Base-by-base conservation (phyloP, 30 jellyfish, hydroid and myxozoan genomes). In the Rhopilema esculentum region DNA sequence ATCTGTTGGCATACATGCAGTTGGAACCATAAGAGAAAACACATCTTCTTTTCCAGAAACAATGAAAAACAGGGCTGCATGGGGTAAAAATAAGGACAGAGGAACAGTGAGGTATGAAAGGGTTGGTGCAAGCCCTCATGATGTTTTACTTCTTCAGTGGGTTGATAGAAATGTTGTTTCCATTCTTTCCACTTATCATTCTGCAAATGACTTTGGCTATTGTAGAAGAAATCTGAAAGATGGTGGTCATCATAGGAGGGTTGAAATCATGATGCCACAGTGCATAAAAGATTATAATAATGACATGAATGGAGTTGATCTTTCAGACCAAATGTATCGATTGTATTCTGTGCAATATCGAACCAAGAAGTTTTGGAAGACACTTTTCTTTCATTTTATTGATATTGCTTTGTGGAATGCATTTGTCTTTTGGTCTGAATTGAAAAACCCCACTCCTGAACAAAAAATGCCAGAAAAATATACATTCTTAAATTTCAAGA, bases 261-360 rank as follows among this genome's bases (percentile, higher is more conserved):
- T 24, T 16, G 89, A 72, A 16, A 50, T 85, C 8, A 16, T 26
- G 29, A 53, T n/a, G n/a, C 57, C 95, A 12, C 16, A 61, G 62
- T 32, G 24, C 21, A 66, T 87, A 18, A 8, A 30, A n/a, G 85
- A 72, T 62, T 87, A 87, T 51, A 87, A 87, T 24, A 27, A 24
- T 2, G 64, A 65, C 8, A 87, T 75, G 95, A 74, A 74, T 52
- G 95, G 95, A 2, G 92, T 87, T 53, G 95, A 87, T 65, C 72
- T 78, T 23, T 87, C 95, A 31, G 95, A 87, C 77, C 86, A 87
- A 27, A n/a, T 80, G 66, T 40, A 18, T 28, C 26, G 72, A 4
- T 9, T 52, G 61, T 77, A 77, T 77, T 28, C 68, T 77, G 82
- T 80, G 30, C 70, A 32, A 75, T 80, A 31, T 26, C 15, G 70